Conservation (phyloP, 2,113 vertebrate species). For the Hippocampus abdominalis region DNA sequence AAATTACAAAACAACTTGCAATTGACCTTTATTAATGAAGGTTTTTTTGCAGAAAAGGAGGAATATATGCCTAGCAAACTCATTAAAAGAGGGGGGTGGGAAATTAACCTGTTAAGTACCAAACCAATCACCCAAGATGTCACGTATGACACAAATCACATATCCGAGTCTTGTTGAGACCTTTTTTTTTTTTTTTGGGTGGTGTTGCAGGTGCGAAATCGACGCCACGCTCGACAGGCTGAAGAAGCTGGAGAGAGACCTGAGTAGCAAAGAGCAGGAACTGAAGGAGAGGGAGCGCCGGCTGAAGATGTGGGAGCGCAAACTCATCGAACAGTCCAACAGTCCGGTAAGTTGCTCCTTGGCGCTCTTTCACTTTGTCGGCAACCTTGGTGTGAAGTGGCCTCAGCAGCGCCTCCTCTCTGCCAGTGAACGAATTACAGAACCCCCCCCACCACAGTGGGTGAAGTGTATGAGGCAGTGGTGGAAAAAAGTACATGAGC, state of each 20-base stretch:
- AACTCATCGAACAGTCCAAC: slow-evolving; percentile 93
- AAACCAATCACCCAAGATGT: neutral
- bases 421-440: neutral
- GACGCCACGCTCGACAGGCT: slow-evolving; percentile 95
- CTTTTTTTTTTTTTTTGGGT: slow-evolving; percentile 13
- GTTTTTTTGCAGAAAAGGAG: too few relatives aligned
- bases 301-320: slow-evolving; percentile 96
- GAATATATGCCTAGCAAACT: too few relatives aligned
- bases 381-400: slow-evolving; percentile 4
- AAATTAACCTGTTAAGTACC: neutral
- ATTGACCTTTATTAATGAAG: too few relatives aligned
- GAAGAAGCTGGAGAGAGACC: slow-evolving; percentile 95
- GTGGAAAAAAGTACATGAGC: too few relatives aligned
- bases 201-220: slow-evolving; percentile 85
- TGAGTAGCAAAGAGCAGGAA: slow-evolving; percentile 97
- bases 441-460: neutral
- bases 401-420: neutral
- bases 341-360: slow-evolving; percentile 84
- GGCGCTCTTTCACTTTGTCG: slow-evolving; percentile 15
- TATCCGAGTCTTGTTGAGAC: neutral
- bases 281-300: slow-evolving; percentile 91
- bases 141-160: neutral
- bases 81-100: too few relatives aligned
- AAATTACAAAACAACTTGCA: too few relatives aligned
- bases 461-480: slow-evolving; percentile 8